Evolutionary conservation across 1,140 invertebrate genomes (phyloP).

Genomic region (Solen grandis): DNA sequence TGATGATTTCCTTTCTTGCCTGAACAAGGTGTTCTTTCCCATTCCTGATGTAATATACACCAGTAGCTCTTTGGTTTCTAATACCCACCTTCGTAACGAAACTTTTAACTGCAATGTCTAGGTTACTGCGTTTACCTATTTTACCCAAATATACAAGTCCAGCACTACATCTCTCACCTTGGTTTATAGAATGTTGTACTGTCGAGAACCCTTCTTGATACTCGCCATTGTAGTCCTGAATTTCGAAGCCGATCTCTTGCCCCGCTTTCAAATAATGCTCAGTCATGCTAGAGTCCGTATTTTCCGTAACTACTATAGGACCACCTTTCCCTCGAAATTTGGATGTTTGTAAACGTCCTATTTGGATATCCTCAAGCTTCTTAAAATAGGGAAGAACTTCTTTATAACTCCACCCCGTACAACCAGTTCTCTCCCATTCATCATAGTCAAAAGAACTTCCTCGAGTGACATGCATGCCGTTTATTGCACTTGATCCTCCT

Average conservation of each 20-base stretch:
- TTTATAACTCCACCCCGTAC: slow-evolving; percentile 93
- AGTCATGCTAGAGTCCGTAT: neutral
- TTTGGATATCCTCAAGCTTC: no score
- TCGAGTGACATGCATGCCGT: slow-evolving; percentile 87
- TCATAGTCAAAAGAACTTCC: slow-evolving; percentile 96
- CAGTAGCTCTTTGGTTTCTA: neutral
- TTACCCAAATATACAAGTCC: neutral
- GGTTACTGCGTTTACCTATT: slow-evolving; percentile 8
- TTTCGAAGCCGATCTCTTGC: slow-evolving; percentile 38
- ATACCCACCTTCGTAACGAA: neutral
- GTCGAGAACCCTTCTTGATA: slow-evolving; percentile 39
- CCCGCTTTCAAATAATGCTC: slow-evolving; percentile 11
- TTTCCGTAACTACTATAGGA: no score
- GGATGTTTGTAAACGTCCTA: slow-evolving; percentile 1
- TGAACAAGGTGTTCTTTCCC: neutral
- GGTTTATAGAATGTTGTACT: slow-evolving; percentile 59
- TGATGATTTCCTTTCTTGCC: slow-evolving; percentile 8
- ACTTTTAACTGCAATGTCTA: no score
- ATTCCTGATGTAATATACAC: neutral
- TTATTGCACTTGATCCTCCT: slow-evolving; percentile 14
- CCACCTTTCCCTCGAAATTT: slow-evolving; percentile 6
- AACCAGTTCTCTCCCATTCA: slow-evolving; percentile 84
- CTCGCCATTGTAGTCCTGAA: slow-evolving; percentile 61
- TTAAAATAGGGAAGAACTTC: slow-evolving; percentile 88
- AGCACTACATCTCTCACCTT: slow-evolving; percentile 65